Percentiles rank a stretch among this genome's conserved stretches.
Evolutionary conservation across 1,140 invertebrate genomes (phyloP).

Genomic region (Papilio xuthus): DNA sequence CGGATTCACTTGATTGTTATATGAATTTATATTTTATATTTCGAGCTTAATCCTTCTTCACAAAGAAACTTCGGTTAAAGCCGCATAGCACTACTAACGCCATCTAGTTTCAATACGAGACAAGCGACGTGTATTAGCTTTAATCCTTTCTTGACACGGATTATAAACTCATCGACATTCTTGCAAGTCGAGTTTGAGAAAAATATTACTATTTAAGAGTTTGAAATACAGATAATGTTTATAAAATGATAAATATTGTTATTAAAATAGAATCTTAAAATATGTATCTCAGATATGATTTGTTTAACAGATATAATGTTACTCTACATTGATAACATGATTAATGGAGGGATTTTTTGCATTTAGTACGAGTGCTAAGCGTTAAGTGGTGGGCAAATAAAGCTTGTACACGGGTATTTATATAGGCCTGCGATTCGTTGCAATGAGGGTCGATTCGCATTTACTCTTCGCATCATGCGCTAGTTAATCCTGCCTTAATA

Average conservation of each 20-base stretch:
- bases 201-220: background rate
- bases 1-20: background rate
- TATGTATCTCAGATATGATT: background rate
- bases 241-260: background rate
- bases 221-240: no score
- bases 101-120: background rate
- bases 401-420: constrained; percentile 51
- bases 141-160: constrained; percentile 6
- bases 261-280: background rate
- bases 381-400: constrained; percentile 47
- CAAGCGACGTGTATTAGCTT: background rate
- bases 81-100: constrained; percentile 1
- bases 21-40: background rate
- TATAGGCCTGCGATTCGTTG: constrained; percentile 47
- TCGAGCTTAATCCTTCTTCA: background rate
- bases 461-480: constrained; percentile 51
- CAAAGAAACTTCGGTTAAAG: background rate
- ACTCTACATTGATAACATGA: background rate
- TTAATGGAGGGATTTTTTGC: constrained; percentile 17
- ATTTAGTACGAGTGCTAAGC: constrained; percentile 40
- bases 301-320: background rate
- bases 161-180: background rate
- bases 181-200: background rate
- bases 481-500: constrained; percentile 44
- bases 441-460: constrained; percentile 49